Evolutionary conservation across 2,888 invertebrate species (phyloP).

Genomic region (Drosophila borealis): DNA sequence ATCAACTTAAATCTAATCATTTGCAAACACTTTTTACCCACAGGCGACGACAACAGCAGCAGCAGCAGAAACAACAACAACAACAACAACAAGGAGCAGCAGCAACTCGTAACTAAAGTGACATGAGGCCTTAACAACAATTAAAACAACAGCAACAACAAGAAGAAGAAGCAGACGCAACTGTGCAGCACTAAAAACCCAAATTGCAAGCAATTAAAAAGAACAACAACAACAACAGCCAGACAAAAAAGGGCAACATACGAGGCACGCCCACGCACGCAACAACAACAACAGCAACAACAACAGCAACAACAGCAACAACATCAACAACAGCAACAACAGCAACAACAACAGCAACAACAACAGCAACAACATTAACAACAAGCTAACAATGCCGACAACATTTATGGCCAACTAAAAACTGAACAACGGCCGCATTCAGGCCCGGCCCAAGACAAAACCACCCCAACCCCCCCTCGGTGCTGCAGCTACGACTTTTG

Average conservation of each 20-base stretch:
- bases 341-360: conserved; percentile 19
- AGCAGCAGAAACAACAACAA: conserved; percentile 28
- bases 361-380: background rate
- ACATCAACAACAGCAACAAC: conserved; percentile 5
- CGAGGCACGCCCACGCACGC: conserved; percentile 27
- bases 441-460: conserved; percentile 18
- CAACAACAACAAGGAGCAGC: conserved; percentile 43
- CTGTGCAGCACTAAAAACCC: conserved; percentile 66
- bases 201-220: conserved; percentile 78
- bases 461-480: background rate
- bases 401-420: conserved; percentile 60
- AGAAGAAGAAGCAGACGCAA: conserved; percentile 9
- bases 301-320: conserved; percentile 1
- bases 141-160: conserved; percentile 38
- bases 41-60: conserved; percentile 34
- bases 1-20: conserved; percentile 48
- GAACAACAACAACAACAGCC: conserved; percentile 33
- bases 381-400: conserved; percentile 18
- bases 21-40: conserved; percentile 41
- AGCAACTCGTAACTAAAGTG: conserved; percentile 71
- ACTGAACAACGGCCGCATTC: conserved; percentile 46
- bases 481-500: conserved; percentile 18
- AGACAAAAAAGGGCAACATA: conserved; percentile 20
- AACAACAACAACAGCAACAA: background rate
- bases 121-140: conserved; percentile 77